Evolutionary conservation across 2,797 vertebrate genomes (phyloP).

Genomic region (Yasuhikotakia modesta): DNA sequence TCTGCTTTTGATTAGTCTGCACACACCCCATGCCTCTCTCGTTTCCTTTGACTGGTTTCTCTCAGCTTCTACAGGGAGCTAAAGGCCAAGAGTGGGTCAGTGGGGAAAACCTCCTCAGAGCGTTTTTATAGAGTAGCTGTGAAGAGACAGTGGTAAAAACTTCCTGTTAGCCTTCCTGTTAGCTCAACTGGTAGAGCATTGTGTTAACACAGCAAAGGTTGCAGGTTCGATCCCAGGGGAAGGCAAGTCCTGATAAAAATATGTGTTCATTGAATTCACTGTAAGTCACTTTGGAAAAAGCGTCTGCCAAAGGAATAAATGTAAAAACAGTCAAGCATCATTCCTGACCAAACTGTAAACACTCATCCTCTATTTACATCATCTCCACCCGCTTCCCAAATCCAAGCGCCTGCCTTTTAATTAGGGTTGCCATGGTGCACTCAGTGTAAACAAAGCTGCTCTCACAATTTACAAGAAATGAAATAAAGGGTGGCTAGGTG

Average conservation of each 20-base stretch:
- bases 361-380: neutral
- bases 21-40: neutral
- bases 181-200: no score
- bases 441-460: neutral
- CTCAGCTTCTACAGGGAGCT: neutral
- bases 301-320: no score
- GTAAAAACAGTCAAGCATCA: conserved; percentile 17
- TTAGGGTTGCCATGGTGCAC: neutral
- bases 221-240: no score
- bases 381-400: conserved; percentile 13
- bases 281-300: no score
- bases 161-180: no score
- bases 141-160: conserved; percentile 11
- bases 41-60: conserved; percentile 2
- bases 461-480: neutral
- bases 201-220: no score
- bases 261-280: no score
- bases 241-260: no score
- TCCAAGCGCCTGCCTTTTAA: conserved; percentile 8
- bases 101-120: conserved; percentile 1
- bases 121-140: neutral
- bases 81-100: neutral
- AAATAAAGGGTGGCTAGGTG: neutral
- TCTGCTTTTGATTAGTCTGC: conserved; percentile 26
- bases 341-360: conserved; percentile 18